These are phyloP conservation scores for Saturnia japonica DNA, from an alignment of 2,888 invertebrate genomes.

Conservation along the genomic window DNA sequence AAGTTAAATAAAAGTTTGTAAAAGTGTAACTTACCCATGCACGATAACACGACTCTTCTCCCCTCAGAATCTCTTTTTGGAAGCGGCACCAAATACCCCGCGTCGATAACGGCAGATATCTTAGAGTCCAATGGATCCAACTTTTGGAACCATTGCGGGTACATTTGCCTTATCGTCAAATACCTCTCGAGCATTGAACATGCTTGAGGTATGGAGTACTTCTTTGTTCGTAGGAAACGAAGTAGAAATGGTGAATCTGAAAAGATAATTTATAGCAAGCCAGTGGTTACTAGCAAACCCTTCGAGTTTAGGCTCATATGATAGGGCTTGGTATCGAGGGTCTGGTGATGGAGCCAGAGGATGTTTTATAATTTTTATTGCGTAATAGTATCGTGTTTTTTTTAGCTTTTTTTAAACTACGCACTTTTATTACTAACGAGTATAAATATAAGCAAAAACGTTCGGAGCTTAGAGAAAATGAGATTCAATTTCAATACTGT, in stretches of 20 bases:
- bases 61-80: constrained; percentile 89
- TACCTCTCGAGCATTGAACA: constrained; percentile 94
- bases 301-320: no score
- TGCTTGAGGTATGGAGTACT: constrained; percentile 92
- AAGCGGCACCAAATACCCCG: constrained; percentile 89
- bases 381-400: no score
- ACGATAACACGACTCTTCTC: constrained; percentile 88
- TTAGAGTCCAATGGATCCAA: constrained; percentile 90
- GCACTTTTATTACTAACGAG: no score
- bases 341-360: no score
- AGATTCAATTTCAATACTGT: no score
- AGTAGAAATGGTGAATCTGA: constrained; percentile 90
- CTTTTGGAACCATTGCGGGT: constrained; percentile 93
- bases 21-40: constrained; percentile 83
- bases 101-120: constrained; percentile 89
- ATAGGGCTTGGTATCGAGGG: no score
- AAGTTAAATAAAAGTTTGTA: no score
- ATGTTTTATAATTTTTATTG: no score
- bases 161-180: constrained; percentile 90
- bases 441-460: no score
- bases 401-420: no score
- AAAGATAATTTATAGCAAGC: constrained; percentile 24
- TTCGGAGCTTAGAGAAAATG: no score
- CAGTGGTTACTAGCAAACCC: no score
- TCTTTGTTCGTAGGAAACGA: constrained; percentile 92